A percentile compares a stretch with the other conserved stretches of the same genome.
Evolutionary conservation across 1,140 invertebrate genomes (phyloP).

Genomic region (Heliconius melpomene): DNA sequence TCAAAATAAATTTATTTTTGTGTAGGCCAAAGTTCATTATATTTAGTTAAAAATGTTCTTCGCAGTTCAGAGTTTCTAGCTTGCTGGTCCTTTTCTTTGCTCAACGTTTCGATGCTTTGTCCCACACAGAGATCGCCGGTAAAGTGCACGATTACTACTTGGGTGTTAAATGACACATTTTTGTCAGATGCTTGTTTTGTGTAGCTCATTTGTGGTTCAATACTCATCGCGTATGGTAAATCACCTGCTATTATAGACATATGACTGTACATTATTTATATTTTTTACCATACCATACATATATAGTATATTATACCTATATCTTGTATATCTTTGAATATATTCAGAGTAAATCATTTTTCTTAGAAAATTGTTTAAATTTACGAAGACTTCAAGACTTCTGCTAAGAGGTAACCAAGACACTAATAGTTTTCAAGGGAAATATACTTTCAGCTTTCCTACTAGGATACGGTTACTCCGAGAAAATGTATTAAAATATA

Average conservation of each 20-base stretch:
- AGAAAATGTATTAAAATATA: background rate
- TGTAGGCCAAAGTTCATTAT: slow-evolving; percentile 74
- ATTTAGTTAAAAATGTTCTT: slow-evolving; percentile 75
- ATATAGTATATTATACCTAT: too few species aligned
- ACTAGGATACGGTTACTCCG: too few species aligned
- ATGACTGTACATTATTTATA: too few species aligned
- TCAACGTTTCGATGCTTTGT: slow-evolving; percentile 74
- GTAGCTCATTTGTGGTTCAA: slow-evolving; percentile 55
- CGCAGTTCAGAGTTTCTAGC: slow-evolving; percentile 73
- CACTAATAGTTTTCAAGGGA: too few species aligned
- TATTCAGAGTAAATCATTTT: too few species aligned
- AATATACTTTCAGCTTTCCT: too few species aligned
- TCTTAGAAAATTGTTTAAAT: too few species aligned
- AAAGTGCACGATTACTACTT: slow-evolving; percentile 76
- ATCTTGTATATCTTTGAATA: too few species aligned
- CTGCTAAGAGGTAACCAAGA: too few species aligned
- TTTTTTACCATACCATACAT: too few species aligned
- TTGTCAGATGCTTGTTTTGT: slow-evolving; percentile 65
- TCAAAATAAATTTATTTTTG: slow-evolving; percentile 55
- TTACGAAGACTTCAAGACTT: too few species aligned
- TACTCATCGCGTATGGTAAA: slow-evolving; percentile 58
- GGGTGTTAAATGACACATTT: slow-evolving; percentile 74
- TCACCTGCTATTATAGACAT: slow-evolving; percentile 49
- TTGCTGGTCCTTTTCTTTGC: slow-evolving; percentile 76
- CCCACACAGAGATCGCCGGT: slow-evolving; percentile 73